phyloP scores from a whole-genome alignment of 2,113 vertebrate species.

The Ceyx cyanopectus region DNA sequence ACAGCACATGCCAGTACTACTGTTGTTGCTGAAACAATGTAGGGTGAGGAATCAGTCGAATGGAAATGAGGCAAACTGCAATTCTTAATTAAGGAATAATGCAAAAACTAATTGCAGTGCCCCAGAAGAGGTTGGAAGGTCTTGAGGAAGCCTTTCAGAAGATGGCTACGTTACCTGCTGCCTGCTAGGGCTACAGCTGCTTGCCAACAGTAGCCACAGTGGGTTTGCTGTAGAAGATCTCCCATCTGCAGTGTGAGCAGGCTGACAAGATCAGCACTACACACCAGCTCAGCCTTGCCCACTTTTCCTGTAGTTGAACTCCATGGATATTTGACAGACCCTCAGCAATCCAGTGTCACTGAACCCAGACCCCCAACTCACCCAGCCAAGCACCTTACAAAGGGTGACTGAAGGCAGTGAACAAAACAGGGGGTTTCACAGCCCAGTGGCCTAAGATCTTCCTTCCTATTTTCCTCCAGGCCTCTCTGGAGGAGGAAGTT shows the following conservation, averaged over 20 bases:
- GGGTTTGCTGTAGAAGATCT: not conserved
- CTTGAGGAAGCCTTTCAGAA: not conserved
- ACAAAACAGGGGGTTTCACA: not conserved
- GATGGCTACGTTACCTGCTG: not conserved
- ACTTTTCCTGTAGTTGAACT: not conserved
- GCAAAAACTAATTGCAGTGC: not conserved
- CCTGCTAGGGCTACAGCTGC: not conserved
- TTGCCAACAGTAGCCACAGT: not conserved
- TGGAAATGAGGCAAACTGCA: not conserved
- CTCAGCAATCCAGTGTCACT: not conserved
- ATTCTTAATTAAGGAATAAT: not conserved
- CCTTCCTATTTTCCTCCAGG: not conserved
- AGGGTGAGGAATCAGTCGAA: not conserved
- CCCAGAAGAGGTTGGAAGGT: not conserved
- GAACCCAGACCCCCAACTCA: not conserved
- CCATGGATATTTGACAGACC: not conserved
- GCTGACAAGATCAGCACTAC: not conserved
- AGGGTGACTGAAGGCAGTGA: not conserved
- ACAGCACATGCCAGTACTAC: not conserved
- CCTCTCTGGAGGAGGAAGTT: not conserved
- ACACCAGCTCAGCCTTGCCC: not conserved
- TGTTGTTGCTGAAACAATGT: not conserved
- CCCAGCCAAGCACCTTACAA: not conserved
- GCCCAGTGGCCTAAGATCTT: not conserved
- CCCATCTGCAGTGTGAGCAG: not conserved